phyloP scores from a whole-genome alignment of 2,113 vertebrate genomes.

The Pseudorectes ferrugineus region DNA sequence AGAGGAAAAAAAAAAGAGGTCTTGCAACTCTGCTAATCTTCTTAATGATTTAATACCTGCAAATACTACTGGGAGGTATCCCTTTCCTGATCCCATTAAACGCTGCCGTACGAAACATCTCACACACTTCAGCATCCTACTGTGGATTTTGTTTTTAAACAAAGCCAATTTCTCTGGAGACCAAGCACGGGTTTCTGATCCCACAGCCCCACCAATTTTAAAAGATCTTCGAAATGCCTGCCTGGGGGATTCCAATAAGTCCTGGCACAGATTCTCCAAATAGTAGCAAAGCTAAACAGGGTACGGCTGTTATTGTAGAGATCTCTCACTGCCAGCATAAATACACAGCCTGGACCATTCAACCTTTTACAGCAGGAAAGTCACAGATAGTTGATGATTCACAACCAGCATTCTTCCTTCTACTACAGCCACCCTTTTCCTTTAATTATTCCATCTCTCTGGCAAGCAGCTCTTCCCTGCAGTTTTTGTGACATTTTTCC shows the following conservation, averaged over 20 bases:
- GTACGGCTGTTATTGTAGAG: not conserved
- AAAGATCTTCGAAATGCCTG: not conserved
- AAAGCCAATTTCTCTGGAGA: not conserved
- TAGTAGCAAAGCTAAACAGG: slow-evolving; percentile 56
- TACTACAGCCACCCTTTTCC: not conserved
- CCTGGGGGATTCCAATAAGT: slow-evolving; percentile 19
- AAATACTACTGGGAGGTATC: not conserved
- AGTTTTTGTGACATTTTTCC: accelerated
- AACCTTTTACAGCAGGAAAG: slow-evolving; percentile 2
- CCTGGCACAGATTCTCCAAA: slow-evolving; percentile 1
- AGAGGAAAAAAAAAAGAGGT: not conserved
- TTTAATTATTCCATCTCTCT: not conserved
- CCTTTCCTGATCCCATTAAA: slow-evolving; percentile 12
- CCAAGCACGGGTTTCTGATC: not conserved
- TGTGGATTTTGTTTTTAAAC: not conserved
- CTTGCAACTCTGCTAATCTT: slow-evolving; percentile 13
- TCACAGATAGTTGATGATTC: slow-evolving; percentile 3
- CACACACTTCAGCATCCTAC: slow-evolving; percentile 1
- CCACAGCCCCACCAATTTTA: not conserved
- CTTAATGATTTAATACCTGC: slow-evolving; percentile 45
- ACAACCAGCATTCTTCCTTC: not conserved
- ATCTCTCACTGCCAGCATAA: slow-evolving; percentile 42
- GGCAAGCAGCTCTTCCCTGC: not conserved
- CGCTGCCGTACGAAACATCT: not conserved
- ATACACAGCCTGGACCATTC: slow-evolving; percentile 27